A percentile compares a stretch with the other conserved stretches of the same genome.
Conservation (phyloP, 2,888 invertebrate species). For the Lasioglossum zephyrum region DNA sequence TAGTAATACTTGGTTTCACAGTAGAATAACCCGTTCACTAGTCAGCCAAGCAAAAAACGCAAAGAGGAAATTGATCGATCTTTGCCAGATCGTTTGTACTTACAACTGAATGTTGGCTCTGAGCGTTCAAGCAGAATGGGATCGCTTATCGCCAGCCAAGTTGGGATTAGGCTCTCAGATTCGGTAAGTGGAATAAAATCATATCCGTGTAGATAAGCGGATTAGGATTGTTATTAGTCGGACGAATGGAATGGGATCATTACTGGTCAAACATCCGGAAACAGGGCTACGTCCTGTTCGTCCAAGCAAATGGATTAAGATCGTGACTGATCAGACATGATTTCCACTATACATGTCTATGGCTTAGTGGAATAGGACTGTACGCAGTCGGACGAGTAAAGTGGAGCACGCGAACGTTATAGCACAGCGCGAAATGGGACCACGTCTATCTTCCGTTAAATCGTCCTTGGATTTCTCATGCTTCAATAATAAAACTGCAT, state of each 20-base stretch:
- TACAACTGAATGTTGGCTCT: not conserved
- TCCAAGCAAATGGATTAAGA: slow-evolving; percentile 12
- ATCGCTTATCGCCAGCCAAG: not conserved
- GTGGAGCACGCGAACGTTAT: not conserved
- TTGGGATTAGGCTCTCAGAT: not conserved
- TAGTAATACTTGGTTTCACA: not conserved
- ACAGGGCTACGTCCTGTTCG: not conserved
- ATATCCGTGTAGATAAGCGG: not conserved
- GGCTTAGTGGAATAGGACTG: slow-evolving; percentile 7
- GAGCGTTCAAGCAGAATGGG: not conserved
- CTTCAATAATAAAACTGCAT: not conserved
- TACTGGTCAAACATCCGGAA: not conserved
- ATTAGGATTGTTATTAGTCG: slow-evolving; percentile 10
- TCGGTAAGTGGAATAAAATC: slow-evolving; percentile 14
- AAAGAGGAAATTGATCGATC: not conserved
- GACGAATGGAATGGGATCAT: not conserved
- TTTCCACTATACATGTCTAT: slow-evolving; percentile 5
- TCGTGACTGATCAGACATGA: slow-evolving; percentile 10
- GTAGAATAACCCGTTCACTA: not conserved
- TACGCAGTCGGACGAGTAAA: slow-evolving; percentile 9
- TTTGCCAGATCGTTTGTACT: not conserved
- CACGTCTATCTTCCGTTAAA: not conserved
- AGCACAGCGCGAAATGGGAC: not conserved
- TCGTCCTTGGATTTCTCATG: not conserved
- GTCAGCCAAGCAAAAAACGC: not conserved